phyloP scores from a whole-genome alignment of 2,888 invertebrate genomes.

The Phaedon cochleariae region DNA sequence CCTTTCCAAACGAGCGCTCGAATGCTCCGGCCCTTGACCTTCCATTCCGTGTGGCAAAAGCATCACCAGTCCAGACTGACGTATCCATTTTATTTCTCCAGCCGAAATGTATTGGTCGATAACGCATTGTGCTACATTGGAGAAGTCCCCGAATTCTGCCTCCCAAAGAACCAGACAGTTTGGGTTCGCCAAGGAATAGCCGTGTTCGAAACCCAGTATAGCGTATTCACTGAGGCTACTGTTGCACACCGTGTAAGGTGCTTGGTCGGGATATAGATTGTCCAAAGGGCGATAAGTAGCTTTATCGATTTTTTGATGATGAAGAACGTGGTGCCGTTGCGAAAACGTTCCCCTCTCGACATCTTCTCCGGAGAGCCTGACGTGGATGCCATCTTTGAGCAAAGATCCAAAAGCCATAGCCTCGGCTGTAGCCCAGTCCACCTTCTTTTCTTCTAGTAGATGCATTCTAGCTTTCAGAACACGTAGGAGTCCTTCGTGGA shows the following conservation, averaged over 20 bases:
- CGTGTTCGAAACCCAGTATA: constrained; percentile 69
- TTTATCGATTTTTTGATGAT: constrained; percentile 96
- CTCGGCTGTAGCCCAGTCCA: constrained; percentile 98
- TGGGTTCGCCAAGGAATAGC: constrained; percentile 97
- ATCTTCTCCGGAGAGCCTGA: constrained; percentile 93
- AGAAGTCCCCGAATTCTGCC: constrained; percentile 99
- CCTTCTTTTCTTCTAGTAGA: constrained; percentile 86
- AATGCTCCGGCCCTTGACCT: constrained; percentile 94
- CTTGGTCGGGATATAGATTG: constrained; percentile 95
- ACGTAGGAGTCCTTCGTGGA: constrained; percentile 85
- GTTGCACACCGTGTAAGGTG: constrained; percentile 97
- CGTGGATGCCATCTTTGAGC: constrained; percentile 95
- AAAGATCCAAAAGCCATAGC: constrained; percentile 98
- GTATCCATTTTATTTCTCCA: constrained; percentile 97
- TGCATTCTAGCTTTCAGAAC: constrained; percentile 89
- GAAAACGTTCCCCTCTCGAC: constrained; percentile 97
- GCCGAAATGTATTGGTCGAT: constrained; percentile 91
- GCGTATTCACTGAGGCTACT: constrained; percentile 97
- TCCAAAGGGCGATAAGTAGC: constrained; percentile 77
- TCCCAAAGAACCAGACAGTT: constrained; percentile 98
- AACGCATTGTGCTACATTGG: constrained; percentile 97
- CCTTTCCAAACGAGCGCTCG: constrained; percentile 85
- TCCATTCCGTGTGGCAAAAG: constrained; percentile 97
- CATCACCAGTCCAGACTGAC: constrained; percentile 95
- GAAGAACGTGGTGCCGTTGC: constrained; percentile 93